These are phyloP conservation scores for Ecliptopera silaceata DNA, from an alignment of 2,888 invertebrate species.

Conservation along the genomic window DNA sequence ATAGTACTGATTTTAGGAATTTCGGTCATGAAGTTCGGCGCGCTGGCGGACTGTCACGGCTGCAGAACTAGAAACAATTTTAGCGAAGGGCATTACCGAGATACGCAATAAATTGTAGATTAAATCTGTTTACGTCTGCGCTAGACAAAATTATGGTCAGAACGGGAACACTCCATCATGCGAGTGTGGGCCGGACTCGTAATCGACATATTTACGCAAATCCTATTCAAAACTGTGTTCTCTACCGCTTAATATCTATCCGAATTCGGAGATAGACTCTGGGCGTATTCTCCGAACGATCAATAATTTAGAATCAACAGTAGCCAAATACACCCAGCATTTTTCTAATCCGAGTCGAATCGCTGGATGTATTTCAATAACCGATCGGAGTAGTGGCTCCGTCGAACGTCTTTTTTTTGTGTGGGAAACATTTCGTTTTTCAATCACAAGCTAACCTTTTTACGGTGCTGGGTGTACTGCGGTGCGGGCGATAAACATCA, in stretches of 20 bases:
- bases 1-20: background rate
- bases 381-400: slow-evolving; percentile 43
- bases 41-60: slow-evolving; percentile 3
- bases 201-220: slow-evolving; percentile 63
- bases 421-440: slow-evolving; percentile 74
- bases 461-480: slow-evolving; percentile 61
- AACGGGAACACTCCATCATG: slow-evolving; percentile 42
- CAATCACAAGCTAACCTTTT: slow-evolving; percentile 72
- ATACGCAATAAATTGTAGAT: slow-evolving; percentile 57
- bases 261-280: slow-evolving; percentile 21
- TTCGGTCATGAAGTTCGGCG: slow-evolving; percentile 13
- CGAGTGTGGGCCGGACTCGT: slow-evolving; percentile 35
- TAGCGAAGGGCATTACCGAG: slow-evolving; percentile 53
- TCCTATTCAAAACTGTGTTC: slow-evolving; percentile 48
- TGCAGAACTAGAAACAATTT: slow-evolving; percentile 24
- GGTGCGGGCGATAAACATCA: slow-evolving; percentile 71
- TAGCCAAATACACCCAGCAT: slow-evolving; percentile 62
- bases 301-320: slow-evolving; percentile 76
- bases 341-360: slow-evolving; percentile 75
- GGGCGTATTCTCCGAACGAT: slow-evolving; percentile 43
- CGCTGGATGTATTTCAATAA: slow-evolving; percentile 74
- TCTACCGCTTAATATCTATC: slow-evolving; percentile 52
- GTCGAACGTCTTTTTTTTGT: slow-evolving; percentile 52
- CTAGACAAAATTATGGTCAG: slow-evolving; percentile 50
- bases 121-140: slow-evolving; percentile 52